These are phyloP conservation scores for Chloebia gouldiae DNA, from an alignment of 2,113 vertebrate species.

Conservation along the genomic window DNA sequence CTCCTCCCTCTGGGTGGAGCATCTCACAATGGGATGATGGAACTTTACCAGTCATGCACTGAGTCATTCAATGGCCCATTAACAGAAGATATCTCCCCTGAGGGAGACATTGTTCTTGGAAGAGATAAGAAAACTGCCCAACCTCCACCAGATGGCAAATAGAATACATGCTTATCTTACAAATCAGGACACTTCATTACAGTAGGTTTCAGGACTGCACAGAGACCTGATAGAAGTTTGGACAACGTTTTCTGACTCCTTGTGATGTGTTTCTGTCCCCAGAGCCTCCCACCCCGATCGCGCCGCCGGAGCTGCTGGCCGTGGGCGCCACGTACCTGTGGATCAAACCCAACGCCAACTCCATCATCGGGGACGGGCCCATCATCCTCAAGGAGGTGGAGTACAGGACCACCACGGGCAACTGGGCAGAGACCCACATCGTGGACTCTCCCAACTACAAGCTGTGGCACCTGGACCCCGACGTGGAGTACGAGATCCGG, in stretches of 20 bases:
- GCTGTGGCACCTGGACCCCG: slow-evolving; percentile 95
- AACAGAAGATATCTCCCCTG: too few species aligned
- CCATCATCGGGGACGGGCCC: slow-evolving; percentile 95
- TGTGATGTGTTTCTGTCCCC: not conserved
- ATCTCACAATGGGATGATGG: too few species aligned
- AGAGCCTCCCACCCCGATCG: slow-evolving; percentile 96
- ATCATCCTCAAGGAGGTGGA: slow-evolving; percentile 97
- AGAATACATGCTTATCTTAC: too few species aligned
- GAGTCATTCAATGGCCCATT: too few species aligned
- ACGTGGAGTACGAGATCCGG: slow-evolving; percentile 97
- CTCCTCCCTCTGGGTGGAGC: too few species aligned
- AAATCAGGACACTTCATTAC: too few species aligned
- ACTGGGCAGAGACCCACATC: slow-evolving; percentile 93
- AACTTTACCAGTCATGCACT: too few species aligned
- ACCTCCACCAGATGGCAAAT: too few species aligned
- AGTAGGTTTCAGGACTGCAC: not conserved
- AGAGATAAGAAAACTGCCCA: too few species aligned
- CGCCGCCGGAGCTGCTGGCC: slow-evolving; percentile 90
- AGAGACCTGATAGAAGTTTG: fast-evolving
- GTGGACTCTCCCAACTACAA: slow-evolving; percentile 96
- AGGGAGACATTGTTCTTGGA: too few species aligned
- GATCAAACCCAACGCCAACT: slow-evolving; percentile 98
- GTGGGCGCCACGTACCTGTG: slow-evolving; percentile 96
- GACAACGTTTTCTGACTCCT: not conserved
- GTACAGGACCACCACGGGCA: slow-evolving; percentile 92